Percentiles rank a stretch among this genome's conserved stretches.
Conservation (phyloP, 2,797 vertebrate species). For the Nothura maculosa region DNA sequence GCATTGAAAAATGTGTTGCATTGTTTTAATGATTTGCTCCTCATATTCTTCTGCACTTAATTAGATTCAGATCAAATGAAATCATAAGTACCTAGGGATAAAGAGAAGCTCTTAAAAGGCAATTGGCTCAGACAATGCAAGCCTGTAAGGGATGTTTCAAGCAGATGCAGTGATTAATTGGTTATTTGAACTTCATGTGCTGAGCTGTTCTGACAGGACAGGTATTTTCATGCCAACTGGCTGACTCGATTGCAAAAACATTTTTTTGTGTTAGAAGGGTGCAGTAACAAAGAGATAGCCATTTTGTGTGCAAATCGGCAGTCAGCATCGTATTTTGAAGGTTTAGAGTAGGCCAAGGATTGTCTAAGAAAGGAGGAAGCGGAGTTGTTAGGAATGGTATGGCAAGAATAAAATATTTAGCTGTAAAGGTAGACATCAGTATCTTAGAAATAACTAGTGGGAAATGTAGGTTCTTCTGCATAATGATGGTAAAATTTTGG, state of each 20-base stretch:
- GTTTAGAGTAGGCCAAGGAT: background rate
- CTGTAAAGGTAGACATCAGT: background rate
- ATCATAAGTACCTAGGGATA: slow-evolving; percentile 45
- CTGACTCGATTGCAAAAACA: slow-evolving; percentile 9
- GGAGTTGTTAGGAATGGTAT: background rate
- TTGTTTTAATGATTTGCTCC: slow-evolving; percentile 51
- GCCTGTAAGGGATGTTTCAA: slow-evolving; percentile 44
- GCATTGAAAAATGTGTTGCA: background rate
- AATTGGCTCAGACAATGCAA: slow-evolving; percentile 47
- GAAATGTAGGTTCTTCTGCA: background rate
- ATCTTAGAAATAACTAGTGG: background rate
- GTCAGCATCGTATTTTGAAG: background rate
- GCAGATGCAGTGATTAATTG: slow-evolving; percentile 51
- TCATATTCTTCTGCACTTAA: slow-evolving; percentile 56
- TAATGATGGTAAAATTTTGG: background rate
- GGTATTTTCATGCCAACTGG: slow-evolving; percentile 58
- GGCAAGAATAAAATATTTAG: background rate
- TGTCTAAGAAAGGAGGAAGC: background rate
- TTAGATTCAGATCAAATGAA: slow-evolving; percentile 70
- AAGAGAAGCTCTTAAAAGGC: slow-evolving; percentile 58
- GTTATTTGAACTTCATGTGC: slow-evolving; percentile 45
- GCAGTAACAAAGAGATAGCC: background rate
- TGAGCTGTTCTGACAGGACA: slow-evolving; percentile 60
- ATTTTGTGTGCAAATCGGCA: background rate
- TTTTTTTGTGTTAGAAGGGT: background rate